Percentiles rank a stretch among this genome's conserved stretches.
Evolutionary conservation across 2,113 vertebrate genomes (phyloP).

Genomic region (Lycocorax pyrrhopterus): DNA sequence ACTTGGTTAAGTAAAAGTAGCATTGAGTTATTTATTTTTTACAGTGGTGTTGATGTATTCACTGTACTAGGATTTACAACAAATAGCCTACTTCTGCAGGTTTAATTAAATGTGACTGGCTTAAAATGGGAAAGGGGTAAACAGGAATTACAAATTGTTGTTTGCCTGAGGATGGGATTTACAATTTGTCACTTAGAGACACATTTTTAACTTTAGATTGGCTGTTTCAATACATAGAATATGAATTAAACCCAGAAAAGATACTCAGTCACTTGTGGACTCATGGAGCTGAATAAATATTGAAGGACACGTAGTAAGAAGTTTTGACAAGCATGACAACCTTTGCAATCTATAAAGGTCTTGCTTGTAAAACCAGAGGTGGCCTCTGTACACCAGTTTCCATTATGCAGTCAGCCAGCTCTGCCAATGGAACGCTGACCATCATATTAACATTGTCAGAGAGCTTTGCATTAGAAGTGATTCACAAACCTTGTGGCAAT

Average conservation of each 20-base stretch:
- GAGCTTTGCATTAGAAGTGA: background rate
- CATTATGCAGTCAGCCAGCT: background rate
- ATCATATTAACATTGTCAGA: background rate
- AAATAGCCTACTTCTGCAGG: background rate
- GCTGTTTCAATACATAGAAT: background rate
- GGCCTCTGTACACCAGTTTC: background rate
- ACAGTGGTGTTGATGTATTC: background rate
- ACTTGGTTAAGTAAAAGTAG: background rate
- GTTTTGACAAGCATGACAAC: background rate
- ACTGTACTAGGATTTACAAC: background rate
- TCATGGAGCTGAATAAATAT: background rate
- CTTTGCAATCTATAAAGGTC: background rate
- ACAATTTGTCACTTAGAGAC: background rate
- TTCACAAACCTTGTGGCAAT: background rate
- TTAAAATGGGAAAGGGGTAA: background rate
- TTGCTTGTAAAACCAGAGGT: background rate
- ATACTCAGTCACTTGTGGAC: background rate
- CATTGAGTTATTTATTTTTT: background rate
- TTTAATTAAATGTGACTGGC: constrained; percentile 4
- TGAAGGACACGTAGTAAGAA: background rate
- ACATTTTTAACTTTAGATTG: background rate
- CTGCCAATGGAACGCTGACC: background rate
- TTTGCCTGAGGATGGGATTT: background rate
- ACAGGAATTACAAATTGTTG: background rate
- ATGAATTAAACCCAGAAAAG: background rate